phyloP scores from a whole-genome alignment of 2,113 vertebrate genomes.

The Sorex fumeus region DNA sequence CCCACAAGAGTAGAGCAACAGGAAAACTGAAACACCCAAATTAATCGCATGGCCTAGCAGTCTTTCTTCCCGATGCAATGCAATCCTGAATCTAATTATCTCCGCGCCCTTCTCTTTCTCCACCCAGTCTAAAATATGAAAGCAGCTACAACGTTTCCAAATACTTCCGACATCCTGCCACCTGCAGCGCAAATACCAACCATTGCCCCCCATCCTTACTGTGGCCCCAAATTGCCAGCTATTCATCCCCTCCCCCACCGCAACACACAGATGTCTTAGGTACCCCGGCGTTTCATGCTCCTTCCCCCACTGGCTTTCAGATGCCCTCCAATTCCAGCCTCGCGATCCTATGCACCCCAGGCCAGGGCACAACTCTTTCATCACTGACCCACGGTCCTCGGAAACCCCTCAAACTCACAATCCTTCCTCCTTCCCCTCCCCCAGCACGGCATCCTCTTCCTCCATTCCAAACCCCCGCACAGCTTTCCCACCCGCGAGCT shows the following conservation, averaged over 20 bases:
- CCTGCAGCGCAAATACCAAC: conserved; percentile 64
- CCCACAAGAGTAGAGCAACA: conserved; percentile 54
- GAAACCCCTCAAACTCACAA: conserved; percentile 58
- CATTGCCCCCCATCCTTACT: not conserved
- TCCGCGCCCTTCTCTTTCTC: conserved; percentile 40
- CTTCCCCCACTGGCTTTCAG: conserved; percentile 61
- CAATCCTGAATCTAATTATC: conserved; percentile 66
- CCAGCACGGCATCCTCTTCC: conserved; percentile 79
- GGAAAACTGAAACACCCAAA: conserved; percentile 66
- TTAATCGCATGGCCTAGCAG: conserved; percentile 75
- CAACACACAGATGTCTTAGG: conserved; percentile 65
- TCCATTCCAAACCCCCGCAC: conserved; percentile 59
- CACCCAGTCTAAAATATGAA: conserved; percentile 61
- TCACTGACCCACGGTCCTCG: conserved; percentile 23
- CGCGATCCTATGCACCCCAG: conserved; percentile 28
- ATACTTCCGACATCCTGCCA: conserved; percentile 55
- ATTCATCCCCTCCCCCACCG: conserved; percentile 77
- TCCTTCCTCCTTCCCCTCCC: conserved; percentile 76
- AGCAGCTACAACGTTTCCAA: conserved; percentile 54
- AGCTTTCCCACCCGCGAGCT: conserved; percentile 57
- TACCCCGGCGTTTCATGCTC: conserved; percentile 57
- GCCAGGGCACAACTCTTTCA: conserved; percentile 28
- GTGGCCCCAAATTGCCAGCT: conserved; percentile 61
- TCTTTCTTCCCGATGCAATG: conserved; percentile 68
- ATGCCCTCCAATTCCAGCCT: conserved; percentile 56